phyloP scores from a whole-genome alignment of 2,888 invertebrate genomes.

The Melipona beecheii region DNA sequence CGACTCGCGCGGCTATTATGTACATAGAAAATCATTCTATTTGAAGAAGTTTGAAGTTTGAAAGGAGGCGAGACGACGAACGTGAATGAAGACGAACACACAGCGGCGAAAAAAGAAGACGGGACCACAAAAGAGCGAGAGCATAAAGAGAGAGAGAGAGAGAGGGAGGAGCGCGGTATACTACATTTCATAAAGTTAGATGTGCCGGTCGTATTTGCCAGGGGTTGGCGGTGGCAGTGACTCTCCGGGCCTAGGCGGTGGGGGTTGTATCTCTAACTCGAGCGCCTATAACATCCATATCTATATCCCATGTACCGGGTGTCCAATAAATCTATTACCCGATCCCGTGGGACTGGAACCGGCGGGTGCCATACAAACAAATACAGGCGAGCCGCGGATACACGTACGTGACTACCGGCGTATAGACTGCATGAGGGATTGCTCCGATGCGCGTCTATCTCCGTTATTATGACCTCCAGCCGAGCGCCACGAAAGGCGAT shows the following conservation, averaged over 20 bases:
- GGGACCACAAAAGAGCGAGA: neutral
- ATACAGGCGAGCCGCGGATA: conserved; percentile 43
- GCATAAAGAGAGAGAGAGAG: neutral
- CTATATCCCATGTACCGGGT: conserved; percentile 80
- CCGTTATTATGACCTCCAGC: conserved; percentile 79
- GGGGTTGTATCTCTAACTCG: conserved; percentile 76
- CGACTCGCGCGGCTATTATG: neutral
- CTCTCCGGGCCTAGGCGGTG: conserved; percentile 48
- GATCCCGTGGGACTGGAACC: conserved; percentile 77
- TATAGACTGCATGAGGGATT: conserved; percentile 66
- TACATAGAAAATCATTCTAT: neutral
- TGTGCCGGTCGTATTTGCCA: conserved; percentile 74
- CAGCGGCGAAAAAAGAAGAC: neutral
- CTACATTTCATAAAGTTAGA: conserved; percentile 75
- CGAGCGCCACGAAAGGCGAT: conserved; percentile 68
- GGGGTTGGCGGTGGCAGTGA: conserved; percentile 53
- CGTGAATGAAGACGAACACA: neutral
- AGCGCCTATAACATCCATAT: conserved; percentile 77
- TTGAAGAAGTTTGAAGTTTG: neutral
- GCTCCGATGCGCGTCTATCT: conserved; percentile 77
- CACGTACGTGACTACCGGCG: conserved; percentile 35
- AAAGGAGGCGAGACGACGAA: conserved; percentile 13
- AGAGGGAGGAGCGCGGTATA: conserved; percentile 31
- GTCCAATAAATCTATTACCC: conserved; percentile 84
- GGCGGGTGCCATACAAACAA: conserved; percentile 65